These are phyloP conservation scores for Sebastes steindachneri DNA, from an alignment of 2,797 vertebrate species.

Conservation along the genomic window DNA sequence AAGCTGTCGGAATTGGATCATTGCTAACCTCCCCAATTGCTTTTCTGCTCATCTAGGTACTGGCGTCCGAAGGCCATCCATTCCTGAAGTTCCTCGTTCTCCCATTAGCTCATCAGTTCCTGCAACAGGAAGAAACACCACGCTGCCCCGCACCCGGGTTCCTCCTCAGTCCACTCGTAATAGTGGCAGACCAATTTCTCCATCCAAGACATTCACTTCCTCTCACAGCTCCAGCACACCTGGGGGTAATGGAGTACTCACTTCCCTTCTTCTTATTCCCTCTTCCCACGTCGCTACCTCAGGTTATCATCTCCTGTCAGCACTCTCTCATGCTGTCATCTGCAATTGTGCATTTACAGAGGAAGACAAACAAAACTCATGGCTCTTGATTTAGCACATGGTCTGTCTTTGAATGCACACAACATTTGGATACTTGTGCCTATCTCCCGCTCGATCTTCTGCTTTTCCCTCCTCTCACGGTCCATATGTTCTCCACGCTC, in stretches of 20 bases:
- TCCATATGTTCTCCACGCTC: constrained; percentile 29
- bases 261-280: constrained; percentile 21
- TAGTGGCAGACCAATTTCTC: constrained; percentile 51
- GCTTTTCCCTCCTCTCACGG: constrained; percentile 31
- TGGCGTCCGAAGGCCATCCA: constrained; percentile 36
- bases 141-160: constrained; percentile 34
- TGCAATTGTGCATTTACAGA: constrained; percentile 36
- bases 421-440: constrained; percentile 9
- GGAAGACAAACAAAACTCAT: constrained; percentile 28
- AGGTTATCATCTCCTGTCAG: constrained; percentile 26
- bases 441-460: background rate
- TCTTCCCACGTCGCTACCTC: constrained; percentile 34
- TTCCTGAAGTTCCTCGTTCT: constrained; percentile 62
- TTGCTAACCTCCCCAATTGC: constrained; percentile 43
- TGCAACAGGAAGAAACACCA: constrained; percentile 60
- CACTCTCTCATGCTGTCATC: constrained; percentile 12
- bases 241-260: constrained; percentile 71
- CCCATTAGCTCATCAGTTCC: constrained; percentile 65
- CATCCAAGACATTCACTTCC: constrained; percentile 65
- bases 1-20: constrained; percentile 21
- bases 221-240: constrained; percentile 69
- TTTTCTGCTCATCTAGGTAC: constrained; percentile 76
- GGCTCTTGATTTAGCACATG: constrained; percentile 5
- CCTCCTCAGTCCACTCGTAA: constrained; percentile 52
- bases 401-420: background rate